Evolutionary conservation across 2,113 vertebrate species (phyloP).

Genomic region (Tenrec ecaudatus): DNA sequence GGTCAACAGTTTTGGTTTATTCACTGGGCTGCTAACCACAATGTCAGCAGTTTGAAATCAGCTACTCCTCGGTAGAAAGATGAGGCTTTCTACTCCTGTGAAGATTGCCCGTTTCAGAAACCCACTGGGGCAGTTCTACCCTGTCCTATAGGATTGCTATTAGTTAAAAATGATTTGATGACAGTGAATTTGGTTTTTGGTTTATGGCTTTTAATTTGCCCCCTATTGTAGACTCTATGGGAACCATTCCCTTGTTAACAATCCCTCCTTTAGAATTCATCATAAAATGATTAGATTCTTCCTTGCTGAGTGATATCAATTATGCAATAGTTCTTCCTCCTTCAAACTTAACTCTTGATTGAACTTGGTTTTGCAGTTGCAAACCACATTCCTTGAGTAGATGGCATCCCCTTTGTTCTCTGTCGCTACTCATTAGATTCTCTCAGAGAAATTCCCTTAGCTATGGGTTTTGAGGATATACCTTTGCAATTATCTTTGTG

Average conservation of each 20-base stretch:
- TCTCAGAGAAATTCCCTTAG: conserved; percentile 29
- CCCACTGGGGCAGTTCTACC: no score
- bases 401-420: background rate
- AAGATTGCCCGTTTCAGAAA: no score
- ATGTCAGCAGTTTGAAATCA: no score
- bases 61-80: no score
- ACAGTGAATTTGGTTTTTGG: no score
- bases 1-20: background rate
- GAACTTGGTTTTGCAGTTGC: background rate
- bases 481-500: conserved; percentile 12
- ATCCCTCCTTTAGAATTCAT: conserved; percentile 12
- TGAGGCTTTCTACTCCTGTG: no score
- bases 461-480: background rate
- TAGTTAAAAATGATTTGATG: no score
- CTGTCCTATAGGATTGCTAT: no score
- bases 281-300: background rate
- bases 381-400: no score
- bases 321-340: background rate
- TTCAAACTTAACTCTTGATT: background rate
- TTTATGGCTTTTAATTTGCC: background rate
- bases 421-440: conserved; percentile 22
- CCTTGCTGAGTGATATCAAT: background rate
- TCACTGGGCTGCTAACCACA: background rate
- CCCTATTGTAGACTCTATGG: background rate
- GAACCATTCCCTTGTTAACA: conserved; percentile 9